Evolutionary conservation across 2,113 vertebrate species (phyloP), one percentile per base, ranked within the genome.

Genomic region (Indri indri): DNA sequence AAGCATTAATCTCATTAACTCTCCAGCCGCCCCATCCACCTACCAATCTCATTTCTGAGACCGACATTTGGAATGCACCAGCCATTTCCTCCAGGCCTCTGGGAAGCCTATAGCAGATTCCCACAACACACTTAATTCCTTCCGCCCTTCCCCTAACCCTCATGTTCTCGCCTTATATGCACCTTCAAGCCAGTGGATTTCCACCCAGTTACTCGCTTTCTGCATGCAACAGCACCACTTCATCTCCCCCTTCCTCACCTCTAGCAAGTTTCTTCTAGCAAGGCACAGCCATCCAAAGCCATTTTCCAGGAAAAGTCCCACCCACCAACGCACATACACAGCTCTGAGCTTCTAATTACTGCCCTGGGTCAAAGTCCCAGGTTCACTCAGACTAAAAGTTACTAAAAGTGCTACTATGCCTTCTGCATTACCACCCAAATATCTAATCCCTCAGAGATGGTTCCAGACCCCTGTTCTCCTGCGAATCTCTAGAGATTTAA

Each of bases 301-400:
- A 68, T 14, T 80, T 84, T 95, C 94, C 96, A 96, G 68, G 81
- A 88, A 96, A 82, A 40, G 52, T 85, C 90, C 52, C 91, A 91
- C 96, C 97, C 74, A 96, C 22, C 37, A 81, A 61, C 1, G 81
- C 52, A 92, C n/a, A 85, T 7, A 42, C 17, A 37, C 25, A 42
- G 27, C 80, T 90, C 34, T 7, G 63, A 87, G 45, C 73, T 70
- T 68, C 42, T 76, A 68, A 79, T 76, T 45, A 85, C 70, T 61
- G 57, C 7, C 37, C 74, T 47, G 59, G 96, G 90, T 97, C 96
- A 97, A 98, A 97, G 97, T 97, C 91, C 94, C 83, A 95, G 74
- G 65, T 96, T 97, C 90, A 93, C 59, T 80, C 52, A 76, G 59
- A 30, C 10, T 76, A 47, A 47, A 32, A 61, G 45, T 91, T 91